A percentile compares a stretch with the other conserved stretches of the same genome.
phyloP scores from a whole-genome alignment of 2,797 vertebrate genomes.

The Pyrocephalus nanus region DNA sequence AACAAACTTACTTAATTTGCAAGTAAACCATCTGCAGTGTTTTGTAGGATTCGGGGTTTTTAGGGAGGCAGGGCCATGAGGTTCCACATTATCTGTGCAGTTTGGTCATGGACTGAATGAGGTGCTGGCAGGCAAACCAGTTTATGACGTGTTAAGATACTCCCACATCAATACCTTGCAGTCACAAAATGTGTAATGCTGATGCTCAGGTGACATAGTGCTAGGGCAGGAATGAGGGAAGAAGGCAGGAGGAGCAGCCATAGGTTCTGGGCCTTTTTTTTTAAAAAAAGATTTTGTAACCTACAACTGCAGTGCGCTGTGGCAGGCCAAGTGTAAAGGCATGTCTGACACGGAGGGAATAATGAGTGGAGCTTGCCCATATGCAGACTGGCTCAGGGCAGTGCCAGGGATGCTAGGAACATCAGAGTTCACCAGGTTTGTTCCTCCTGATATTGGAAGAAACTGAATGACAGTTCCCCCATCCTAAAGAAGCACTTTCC shows the following conservation, averaged over 20 bases:
- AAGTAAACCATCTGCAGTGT: not conserved
- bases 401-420: not conserved
- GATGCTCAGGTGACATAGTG: fast-evolving
- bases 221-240: not conserved
- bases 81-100: fast-evolving
- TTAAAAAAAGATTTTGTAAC: not conserved
- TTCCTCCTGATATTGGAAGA: not conserved
- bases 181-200: not conserved
- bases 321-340: fast-evolving
- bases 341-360: not conserved
- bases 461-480: not conserved
- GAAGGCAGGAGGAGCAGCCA: not conserved
- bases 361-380: fast-evolving
- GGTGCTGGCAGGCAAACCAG: not conserved
- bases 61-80: not conserved
- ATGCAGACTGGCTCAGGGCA: not conserved
- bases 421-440: not conserved
- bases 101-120: not conserved
- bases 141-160: not conserved
- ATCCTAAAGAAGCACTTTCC: not conserved
- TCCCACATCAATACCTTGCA: fast-evolving
- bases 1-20: not conserved
- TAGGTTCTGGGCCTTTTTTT: not conserved
- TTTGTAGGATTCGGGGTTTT: not conserved
- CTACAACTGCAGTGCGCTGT: fast-evolving